Base-by-base conservation (phyloP, 2,888 invertebrate genomes). In the Spialia ferax region DNA sequence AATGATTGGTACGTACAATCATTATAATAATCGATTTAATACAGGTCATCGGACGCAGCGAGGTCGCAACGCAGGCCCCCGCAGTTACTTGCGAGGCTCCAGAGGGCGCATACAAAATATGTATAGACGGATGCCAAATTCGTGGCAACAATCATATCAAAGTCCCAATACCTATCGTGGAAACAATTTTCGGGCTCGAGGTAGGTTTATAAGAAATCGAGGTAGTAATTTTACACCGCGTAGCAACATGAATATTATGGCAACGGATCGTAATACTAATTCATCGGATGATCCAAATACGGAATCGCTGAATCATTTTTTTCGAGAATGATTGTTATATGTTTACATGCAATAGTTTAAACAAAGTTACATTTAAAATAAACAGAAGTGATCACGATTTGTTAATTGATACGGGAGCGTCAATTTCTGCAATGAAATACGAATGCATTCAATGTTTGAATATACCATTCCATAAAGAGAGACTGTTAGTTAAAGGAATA, bases 361-460 rank as follows among this genome's bases (percentile, higher is more conserved):
- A 20, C 13, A 56, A 56, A 35, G 55, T 56, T 56, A 32, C 20
- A 8, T 32, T 56, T 32, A 56, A 35, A 32, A 20, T 56, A 8
- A 35, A 35, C 8, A 18, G 32, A 56, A 32, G 18, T 32, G 32
- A 56, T 32, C 55, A 56, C 32, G 29, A 56, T 57, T 57, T 20
- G 35, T 15, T 57, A n/a, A 38, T 57, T 15, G 57, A 57, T 13
- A 38, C 57, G 2, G 56, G 56, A 18, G 57, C 57, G n/a, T 57
- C 57, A 57, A 35, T 57, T 13, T 57, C 57, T n/a, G 57, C 32
- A 18, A 35, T 56, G 18, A 56, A 56, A 35, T 56, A 32, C 32
- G 55, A 15, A 0, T 56, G 20, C 13, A 10, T 56, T 32, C 15
- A 56, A 35, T 18, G 55, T 32, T 56, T 56, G 22, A 38, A 29